Base-by-base conservation (phyloP, 2,888 invertebrate species). In the Agrotis puta region DNA sequence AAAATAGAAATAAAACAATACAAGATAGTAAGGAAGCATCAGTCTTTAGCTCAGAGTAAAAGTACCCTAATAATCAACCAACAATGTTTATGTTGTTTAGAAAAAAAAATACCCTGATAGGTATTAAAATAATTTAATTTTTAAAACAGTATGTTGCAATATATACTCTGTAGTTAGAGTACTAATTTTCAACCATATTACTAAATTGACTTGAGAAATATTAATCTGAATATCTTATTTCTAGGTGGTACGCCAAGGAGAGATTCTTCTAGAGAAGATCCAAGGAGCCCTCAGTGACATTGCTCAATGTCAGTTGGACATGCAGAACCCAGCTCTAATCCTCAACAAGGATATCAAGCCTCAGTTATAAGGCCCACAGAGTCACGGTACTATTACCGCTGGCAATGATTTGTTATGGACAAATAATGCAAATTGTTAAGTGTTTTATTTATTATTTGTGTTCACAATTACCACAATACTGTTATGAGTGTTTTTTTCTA, bases 281-380 rank as follows among this genome's bases (percentile, higher is more conserved):
- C 99, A 99, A 94, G 97, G 97, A 16, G 99, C 99, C 0, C 96
- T 99, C 1, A 98, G 98, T 88, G 99, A 99, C 89, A 99, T 99
- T 70, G 99, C 99, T 0, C 98, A 99, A 91, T 98, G 98, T 61
- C 99, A 99, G 88, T 95, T 99, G 0, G 98, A 98, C 86, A 98
- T 98, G 98, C 98, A 98, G 88, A 97, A 98, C 89, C 97, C 97
- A 4, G 93, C 96, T 0, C 90, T 96, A 2, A 96, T 96, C 18
- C 86, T 95, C 6, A 95, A 96, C 69, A 94, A 94, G 74, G 96
- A 96, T 77, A 79, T 90, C 4, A 94, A 92, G 75, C 92, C 94
- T n/a, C 92, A 88, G 78, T 94, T 95, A 95, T 96, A 95, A 93
- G 88, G 87, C 53, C 76, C 74, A 67, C 80, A 77, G 51, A 81